phyloP scores from a whole-genome alignment of 2,888 invertebrate genomes.

The Lycophotia porphyrea region DNA sequence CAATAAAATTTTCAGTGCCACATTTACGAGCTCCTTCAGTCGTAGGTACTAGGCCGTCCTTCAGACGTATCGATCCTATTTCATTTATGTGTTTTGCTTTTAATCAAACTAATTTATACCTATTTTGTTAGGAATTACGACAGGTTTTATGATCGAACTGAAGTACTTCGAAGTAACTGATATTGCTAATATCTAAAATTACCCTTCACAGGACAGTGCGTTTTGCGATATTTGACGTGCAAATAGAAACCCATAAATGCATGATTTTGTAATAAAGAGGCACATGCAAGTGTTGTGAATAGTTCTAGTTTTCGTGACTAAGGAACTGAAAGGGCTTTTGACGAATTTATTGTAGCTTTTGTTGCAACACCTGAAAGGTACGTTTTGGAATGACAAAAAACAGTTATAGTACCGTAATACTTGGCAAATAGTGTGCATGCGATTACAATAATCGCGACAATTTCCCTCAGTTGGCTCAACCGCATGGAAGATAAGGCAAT shows the following conservation, averaged over 20 bases:
- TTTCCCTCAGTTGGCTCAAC: slow-evolving; percentile 37
- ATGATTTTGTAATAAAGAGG: slow-evolving; percentile 39
- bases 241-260: slow-evolving; percentile 17
- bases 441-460: slow-evolving; percentile 50
- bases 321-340: slow-evolving; percentile 26
- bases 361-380: slow-evolving; percentile 42
- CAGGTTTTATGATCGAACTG: slow-evolving; percentile 37
- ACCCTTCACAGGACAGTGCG: not conserved
- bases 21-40: slow-evolving; percentile 60
- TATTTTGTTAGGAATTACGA: slow-evolving; percentile 15
- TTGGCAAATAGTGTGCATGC: slow-evolving; percentile 53
- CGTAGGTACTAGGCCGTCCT: slow-evolving; percentile 51
- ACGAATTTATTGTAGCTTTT: slow-evolving; percentile 33
- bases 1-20: slow-evolving; percentile 61
- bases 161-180: not conserved
- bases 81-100: slow-evolving; percentile 52
- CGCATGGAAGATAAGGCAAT: slow-evolving; percentile 15
- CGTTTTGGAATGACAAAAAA: slow-evolving; percentile 33
- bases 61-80: slow-evolving; percentile 62
- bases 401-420: slow-evolving; percentile 38
- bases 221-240: not conserved
- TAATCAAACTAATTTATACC: slow-evolving; percentile 57
- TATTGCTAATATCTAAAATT: slow-evolving; percentile 14
- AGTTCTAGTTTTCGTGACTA: slow-evolving; percentile 30
- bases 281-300: slow-evolving; percentile 25